phyloP scores from a whole-genome alignment of 2,113 vertebrate genomes.

The Fregata magnificens region DNA sequence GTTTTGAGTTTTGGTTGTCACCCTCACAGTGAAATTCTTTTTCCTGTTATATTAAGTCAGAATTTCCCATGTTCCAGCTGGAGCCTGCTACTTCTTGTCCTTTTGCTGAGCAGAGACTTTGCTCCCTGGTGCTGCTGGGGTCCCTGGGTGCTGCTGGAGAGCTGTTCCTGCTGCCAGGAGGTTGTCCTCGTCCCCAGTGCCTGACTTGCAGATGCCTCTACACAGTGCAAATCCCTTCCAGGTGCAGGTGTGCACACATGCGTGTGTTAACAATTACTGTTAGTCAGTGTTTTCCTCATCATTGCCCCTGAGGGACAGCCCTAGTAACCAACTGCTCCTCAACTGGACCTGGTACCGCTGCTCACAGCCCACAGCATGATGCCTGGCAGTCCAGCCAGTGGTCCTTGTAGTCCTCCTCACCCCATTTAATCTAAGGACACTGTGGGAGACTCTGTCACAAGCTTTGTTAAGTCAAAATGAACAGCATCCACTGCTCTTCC shows the following conservation, averaged over 20 bases:
- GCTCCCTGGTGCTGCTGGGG: neutral
- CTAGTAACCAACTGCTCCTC: neutral
- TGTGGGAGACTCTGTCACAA: neutral
- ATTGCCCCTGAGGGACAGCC: fast-evolving
- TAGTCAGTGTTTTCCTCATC: neutral
- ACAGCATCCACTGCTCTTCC: neutral
- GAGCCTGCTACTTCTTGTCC: neutral
- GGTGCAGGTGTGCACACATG: fast-evolving
- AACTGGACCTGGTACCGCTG: fast-evolving
- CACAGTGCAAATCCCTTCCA: neutral
- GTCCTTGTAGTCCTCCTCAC: neutral
- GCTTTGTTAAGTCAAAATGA: neutral
- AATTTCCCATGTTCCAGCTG: neutral
- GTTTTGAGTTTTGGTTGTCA: neutral
- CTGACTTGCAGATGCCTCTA: neutral
- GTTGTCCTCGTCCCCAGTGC: neutral
- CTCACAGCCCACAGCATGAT: neutral
- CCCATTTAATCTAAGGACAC: fast-evolving
- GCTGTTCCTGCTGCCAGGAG: neutral
- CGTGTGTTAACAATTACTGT: neutral
- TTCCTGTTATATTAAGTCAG: neutral
- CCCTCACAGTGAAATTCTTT: neutral
- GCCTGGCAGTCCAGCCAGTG: neutral
- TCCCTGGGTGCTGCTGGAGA: neutral
- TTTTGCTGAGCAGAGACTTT: neutral